phyloP scores from a whole-genome alignment of 2,888 invertebrate genomes.

The Tenthredo livida region DNA sequence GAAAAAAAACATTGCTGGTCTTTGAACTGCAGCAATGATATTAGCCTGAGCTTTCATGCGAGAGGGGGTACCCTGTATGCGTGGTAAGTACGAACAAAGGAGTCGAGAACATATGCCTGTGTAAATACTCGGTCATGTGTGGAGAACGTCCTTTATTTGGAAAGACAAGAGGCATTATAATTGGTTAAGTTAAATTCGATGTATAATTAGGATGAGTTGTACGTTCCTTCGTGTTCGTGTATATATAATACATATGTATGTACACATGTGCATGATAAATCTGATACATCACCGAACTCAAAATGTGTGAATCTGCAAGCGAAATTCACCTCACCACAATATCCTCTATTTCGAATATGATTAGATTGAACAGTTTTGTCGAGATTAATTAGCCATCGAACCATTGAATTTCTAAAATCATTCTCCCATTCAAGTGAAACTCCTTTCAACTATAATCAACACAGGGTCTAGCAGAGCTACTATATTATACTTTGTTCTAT shows the following conservation, averaged over 20 bases:
- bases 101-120: background rate
- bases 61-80: background rate
- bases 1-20: background rate
- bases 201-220: slow-evolving; percentile 21
- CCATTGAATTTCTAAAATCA: background rate
- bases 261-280: background rate
- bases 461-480: background rate
- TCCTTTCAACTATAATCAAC: background rate
- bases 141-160: background rate
- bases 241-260: background rate
- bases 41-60: background rate
- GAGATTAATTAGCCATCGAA: background rate
- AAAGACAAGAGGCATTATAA: slow-evolving; percentile 13
- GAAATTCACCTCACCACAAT: background rate
- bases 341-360: background rate
- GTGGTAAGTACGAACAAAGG: background rate
- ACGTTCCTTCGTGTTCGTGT: background rate
- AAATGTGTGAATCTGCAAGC: background rate
- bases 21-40: background rate
- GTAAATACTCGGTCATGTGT: background rate
- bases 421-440: background rate
- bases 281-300: background rate
- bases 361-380: background rate
- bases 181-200: slow-evolving; percentile 25
- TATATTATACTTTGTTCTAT: background rate